Evolutionary conservation across 2,888 invertebrate genomes (phyloP).

Genomic region (Drosophila longiperda): DNA sequence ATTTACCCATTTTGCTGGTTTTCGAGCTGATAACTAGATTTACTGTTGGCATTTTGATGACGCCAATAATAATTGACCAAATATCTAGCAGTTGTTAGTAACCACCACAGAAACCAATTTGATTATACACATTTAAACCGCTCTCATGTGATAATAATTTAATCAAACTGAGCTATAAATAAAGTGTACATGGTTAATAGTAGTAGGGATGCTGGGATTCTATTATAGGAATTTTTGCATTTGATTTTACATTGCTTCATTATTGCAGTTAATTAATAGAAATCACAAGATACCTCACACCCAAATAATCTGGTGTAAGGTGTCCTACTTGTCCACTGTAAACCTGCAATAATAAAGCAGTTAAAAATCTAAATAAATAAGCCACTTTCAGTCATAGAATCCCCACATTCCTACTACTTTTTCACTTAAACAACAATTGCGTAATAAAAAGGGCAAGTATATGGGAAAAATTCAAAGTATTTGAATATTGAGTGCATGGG

Average conservation of each 20-base stretch:
- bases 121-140: slow-evolving; percentile 16
- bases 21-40: slow-evolving; percentile 13
- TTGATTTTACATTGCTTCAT: neutral
- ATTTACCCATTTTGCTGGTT: slow-evolving; percentile 16
- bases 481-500: neutral
- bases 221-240: neutral
- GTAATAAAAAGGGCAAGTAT: too few relatives aligned
- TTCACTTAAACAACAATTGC: neutral
- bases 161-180: neutral
- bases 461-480: neutral
- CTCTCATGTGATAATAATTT: neutral
- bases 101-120: slow-evolving; percentile 38
- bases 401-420: neutral
- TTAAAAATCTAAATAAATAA: neutral
- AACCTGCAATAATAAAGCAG: neutral
- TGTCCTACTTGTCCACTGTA: too few relatives aligned
- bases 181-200: neutral
- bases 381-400: neutral
- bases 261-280: too few relatives aligned
- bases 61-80: slow-evolving; percentile 5
- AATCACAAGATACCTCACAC: too few relatives aligned
- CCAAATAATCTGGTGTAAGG: too few relatives aligned
- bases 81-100: slow-evolving; percentile 4
- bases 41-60: slow-evolving; percentile 6
- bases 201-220: neutral